These are phyloP conservation scores for Apistogramma diplotaenia DNA, from an alignment of 2,113 vertebrate species.

Conservation along the genomic window DNA sequence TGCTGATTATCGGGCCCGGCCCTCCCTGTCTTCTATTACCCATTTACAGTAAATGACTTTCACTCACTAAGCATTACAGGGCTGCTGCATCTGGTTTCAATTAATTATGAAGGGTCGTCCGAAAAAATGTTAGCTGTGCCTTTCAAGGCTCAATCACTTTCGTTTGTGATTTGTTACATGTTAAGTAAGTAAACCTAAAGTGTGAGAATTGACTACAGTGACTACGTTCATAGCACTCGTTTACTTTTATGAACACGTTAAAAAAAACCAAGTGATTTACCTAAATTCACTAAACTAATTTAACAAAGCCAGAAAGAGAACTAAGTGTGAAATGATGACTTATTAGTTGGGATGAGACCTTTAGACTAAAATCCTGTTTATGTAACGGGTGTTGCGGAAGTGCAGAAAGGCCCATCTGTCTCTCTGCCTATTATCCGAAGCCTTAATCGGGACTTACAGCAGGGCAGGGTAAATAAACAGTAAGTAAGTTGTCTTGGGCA, in stretches of 20 bases:
- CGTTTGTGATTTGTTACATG: background rate
- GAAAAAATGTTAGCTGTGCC: constrained; percentile 56
- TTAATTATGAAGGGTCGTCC: constrained; percentile 56
- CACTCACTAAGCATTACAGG: constrained; percentile 35
- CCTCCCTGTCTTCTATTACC: background rate
- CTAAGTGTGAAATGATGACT: constrained; percentile 67
- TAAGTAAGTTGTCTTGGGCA: constrained; percentile 85
- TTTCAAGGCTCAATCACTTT: background rate
- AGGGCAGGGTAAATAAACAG: constrained; percentile 84
- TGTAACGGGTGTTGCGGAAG: constrained; percentile 61
- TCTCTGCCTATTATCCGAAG: constrained; percentile 72
- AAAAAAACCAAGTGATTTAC: background rate
- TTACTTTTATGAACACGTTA: constrained; percentile 6
- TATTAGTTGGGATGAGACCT: constrained; percentile 68
- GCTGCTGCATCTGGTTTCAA: constrained; percentile 53
- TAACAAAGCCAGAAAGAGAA: constrained; percentile 28
- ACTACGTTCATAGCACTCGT: background rate
- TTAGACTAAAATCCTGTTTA: constrained; percentile 62
- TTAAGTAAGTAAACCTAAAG: background rate
- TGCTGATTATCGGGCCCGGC: constrained; percentile 5
- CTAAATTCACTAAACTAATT: background rate
- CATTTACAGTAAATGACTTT: constrained; percentile 28
- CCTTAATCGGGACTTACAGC: constrained; percentile 82
- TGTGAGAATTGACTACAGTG: background rate
- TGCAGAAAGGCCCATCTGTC: constrained; percentile 72